phyloP scores from a whole-genome alignment of 2,113 vertebrate species.

The Xiphophorus maculatus region DNA sequence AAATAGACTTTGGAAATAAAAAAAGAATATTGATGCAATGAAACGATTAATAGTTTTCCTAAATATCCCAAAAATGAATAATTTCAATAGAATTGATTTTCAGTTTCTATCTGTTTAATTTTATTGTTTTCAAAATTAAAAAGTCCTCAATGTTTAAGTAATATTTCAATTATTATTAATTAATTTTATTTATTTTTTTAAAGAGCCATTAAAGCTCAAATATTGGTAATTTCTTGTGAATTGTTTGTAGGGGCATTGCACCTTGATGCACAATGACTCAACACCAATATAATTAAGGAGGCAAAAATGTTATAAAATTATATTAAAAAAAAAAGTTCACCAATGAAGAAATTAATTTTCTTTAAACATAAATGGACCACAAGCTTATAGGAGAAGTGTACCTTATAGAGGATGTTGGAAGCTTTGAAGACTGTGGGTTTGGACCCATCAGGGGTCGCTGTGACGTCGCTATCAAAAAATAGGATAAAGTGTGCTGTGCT shows the following conservation, averaged over 20 bases:
- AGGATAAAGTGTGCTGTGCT: not conserved
- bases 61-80: not conserved
- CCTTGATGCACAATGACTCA: not conserved
- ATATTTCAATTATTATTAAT: too few relatives aligned
- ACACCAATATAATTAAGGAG: not conserved
- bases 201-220: too few relatives aligned
- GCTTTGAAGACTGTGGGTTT: not conserved
- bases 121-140: too few relatives aligned
- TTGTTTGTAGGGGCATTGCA: too few relatives aligned
- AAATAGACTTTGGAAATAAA: not conserved
- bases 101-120: too few relatives aligned
- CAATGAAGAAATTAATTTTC: not conserved
- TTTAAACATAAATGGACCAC: not conserved
- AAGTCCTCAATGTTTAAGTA: too few relatives aligned
- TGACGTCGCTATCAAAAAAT: constrained; percentile 1
- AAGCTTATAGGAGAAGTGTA: not conserved
- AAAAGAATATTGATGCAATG: not conserved
- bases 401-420: not conserved
- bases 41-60: not conserved
- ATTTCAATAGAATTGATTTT: not conserved
- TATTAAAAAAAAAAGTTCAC: not conserved
- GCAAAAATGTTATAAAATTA: not conserved
- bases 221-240: too few relatives aligned
- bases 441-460: constrained; percentile 56
- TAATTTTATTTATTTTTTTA: too few relatives aligned